These are phyloP conservation scores for Litoditis marina DNA, from an alignment of 2,888 invertebrate genomes.

Conservation along the genomic window DNA sequence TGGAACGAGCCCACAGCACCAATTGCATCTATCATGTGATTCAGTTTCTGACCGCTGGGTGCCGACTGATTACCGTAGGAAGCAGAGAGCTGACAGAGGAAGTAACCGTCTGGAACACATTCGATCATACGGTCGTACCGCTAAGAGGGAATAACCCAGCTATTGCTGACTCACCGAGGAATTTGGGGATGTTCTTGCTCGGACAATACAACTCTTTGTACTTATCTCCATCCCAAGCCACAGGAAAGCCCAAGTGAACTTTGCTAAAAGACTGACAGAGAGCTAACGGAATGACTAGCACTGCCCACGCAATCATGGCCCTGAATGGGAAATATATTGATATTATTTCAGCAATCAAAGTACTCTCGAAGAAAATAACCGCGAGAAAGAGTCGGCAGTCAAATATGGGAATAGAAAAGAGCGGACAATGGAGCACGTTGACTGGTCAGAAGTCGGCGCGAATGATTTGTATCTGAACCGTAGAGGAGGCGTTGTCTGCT, in stretches of 20 bases:
- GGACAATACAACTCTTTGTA: constrained; percentile 59
- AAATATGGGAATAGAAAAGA: too few relatives aligned
- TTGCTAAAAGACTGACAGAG: constrained; percentile 31
- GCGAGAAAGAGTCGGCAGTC: too few relatives aligned
- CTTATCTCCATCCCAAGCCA: constrained; percentile 61
- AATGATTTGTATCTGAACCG: too few relatives aligned
- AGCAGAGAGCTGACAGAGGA: constrained; percentile 61
- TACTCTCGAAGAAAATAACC: background rate
- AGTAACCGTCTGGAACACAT: constrained; percentile 60
- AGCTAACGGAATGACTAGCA: constrained; percentile 3
- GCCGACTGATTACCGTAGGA: constrained; percentile 57
- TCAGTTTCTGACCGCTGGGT: constrained; percentile 56
- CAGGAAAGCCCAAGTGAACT: constrained; percentile 55
- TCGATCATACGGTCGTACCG: too few relatives aligned
- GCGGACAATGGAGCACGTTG: too few relatives aligned
- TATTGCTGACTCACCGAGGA: constrained; percentile 48
- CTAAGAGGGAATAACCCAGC: too few relatives aligned
- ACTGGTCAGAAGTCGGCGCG: too few relatives aligned
- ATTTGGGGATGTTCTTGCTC: constrained; percentile 58
- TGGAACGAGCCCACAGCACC: constrained; percentile 60
- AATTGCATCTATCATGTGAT: constrained; percentile 61
- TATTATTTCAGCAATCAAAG: background rate
- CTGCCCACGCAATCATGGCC: background rate
- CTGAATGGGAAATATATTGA: background rate
- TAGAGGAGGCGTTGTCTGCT: too few relatives aligned